Conservation (phyloP, 2,113 vertebrate species). For the Nematolebias whitei region DNA sequence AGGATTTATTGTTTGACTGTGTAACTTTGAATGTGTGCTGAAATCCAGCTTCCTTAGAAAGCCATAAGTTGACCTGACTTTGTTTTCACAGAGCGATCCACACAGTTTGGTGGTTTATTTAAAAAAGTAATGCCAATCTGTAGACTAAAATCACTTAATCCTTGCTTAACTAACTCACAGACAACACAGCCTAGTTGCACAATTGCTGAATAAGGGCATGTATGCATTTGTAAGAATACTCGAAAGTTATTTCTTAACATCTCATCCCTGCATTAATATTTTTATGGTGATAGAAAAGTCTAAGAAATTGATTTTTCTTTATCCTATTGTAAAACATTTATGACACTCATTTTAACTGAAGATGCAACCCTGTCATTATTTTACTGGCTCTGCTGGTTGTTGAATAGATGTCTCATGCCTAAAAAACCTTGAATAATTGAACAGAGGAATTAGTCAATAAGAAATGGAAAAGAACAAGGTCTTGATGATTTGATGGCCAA, state of each 20-base stretch:
- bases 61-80: constrained; percentile 47
- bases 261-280: constrained; percentile 64
- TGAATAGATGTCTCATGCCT: constrained; percentile 75
- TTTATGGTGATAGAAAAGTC: constrained; percentile 60
- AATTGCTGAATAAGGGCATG: background rate
- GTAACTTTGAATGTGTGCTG: constrained; percentile 22
- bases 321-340: constrained; percentile 76
- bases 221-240: constrained; percentile 42
- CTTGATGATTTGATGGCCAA: constrained; percentile 68
- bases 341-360: constrained; percentile 68
- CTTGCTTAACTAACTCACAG: constrained; percentile 9
- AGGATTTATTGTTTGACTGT: constrained; percentile 19
- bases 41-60: constrained; percentile 41
- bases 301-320: constrained; percentile 74
- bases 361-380: constrained; percentile 69
- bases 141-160: constrained; percentile 19
- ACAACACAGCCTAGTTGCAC: background rate
- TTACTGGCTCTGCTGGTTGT: constrained; percentile 64
- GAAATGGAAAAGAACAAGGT: constrained; percentile 51
- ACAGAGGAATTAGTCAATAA: constrained; percentile 71
- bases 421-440: constrained; percentile 82
- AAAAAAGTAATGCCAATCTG: constrained; percentile 7
- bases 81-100: constrained; percentile 39
- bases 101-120: constrained; percentile 41
- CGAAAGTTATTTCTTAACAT: constrained; percentile 35